phyloP scores from a whole-genome alignment of 2,797 vertebrate genomes.

The Tarsius wallacei region DNA sequence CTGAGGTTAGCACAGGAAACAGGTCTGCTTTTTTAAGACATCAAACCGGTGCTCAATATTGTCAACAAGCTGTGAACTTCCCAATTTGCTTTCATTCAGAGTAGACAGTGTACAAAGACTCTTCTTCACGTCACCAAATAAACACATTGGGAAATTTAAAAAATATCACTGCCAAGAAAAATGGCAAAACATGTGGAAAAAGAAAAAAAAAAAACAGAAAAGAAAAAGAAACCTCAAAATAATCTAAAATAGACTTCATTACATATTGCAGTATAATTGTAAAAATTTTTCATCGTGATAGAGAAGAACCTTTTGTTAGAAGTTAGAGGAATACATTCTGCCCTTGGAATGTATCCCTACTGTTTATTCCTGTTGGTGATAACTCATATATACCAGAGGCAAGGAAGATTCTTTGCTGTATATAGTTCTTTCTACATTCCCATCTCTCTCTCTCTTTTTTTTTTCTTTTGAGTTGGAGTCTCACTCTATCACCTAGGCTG shows the following conservation, averaged over 20 bases:
- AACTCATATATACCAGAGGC: too few species aligned
- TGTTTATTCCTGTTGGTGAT: not conserved
- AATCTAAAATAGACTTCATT: not conserved
- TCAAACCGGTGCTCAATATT: conserved; percentile 42
- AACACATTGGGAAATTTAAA: conserved; percentile 59
- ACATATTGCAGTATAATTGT: not conserved
- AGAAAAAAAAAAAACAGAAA: conserved; percentile 51
- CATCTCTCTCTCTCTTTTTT: too few species aligned
- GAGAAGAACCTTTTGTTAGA: not conserved
- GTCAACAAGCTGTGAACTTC: conserved; percentile 71
- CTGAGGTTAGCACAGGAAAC: conserved; percentile 80
- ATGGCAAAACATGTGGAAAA: conserved; percentile 50
- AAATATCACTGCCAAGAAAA: conserved; percentile 72
- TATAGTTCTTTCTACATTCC: not conserved
- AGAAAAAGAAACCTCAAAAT: conserved; percentile 48
- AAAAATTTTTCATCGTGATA: not conserved
- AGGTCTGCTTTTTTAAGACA: conserved; percentile 75
- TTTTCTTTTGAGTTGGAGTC: too few species aligned
- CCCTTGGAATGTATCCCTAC: not conserved
- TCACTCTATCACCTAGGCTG: too few species aligned
- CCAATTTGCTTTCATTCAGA: conserved; percentile 71
- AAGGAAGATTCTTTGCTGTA: not conserved
- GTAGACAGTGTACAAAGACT: conserved; percentile 59
- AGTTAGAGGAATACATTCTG: not conserved
- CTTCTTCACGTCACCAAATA: conserved; percentile 70